phyloP scores from a whole-genome alignment of 2,113 vertebrate species.

The Triplophysa rosa region DNA sequence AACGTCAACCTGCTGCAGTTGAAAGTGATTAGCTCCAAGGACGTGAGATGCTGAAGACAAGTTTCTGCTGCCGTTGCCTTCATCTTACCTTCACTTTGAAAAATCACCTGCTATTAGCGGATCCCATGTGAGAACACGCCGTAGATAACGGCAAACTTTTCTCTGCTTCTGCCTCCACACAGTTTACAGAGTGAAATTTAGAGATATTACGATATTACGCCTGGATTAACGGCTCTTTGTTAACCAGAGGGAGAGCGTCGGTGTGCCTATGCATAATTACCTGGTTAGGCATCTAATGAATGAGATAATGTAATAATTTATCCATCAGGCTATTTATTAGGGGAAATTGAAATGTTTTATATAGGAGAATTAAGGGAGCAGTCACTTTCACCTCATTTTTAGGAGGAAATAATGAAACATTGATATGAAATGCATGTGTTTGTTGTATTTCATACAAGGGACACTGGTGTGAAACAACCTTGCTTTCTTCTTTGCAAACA shows the following conservation, averaged over 20 bases:
- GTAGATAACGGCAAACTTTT: background rate
- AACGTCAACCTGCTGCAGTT: slow-evolving; percentile 75
- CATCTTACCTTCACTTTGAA: slow-evolving; percentile 24
- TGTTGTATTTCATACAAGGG: background rate
- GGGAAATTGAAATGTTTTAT: slow-evolving; percentile 60
- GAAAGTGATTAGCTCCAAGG: slow-evolving; percentile 74
- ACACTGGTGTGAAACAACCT: background rate
- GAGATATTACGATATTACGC: slow-evolving; percentile 59
- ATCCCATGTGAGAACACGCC: background rate
- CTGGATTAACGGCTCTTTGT: slow-evolving; percentile 69
- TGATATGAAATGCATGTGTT: background rate
- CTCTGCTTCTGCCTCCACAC: background rate
- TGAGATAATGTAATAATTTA: slow-evolving; percentile 69
- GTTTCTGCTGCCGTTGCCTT: slow-evolving; percentile 18
- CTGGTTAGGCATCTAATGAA: slow-evolving; percentile 73
- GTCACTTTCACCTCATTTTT: slow-evolving; percentile 29
- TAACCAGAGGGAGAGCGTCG: slow-evolving; percentile 56
- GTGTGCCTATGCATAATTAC: slow-evolving; percentile 65
- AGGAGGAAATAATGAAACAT: background rate
- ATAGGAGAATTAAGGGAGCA: slow-evolving; percentile 61
- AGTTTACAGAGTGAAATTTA: background rate
- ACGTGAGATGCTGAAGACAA: slow-evolving; percentile 61
- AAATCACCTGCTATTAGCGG: slow-evolving; percentile 14
- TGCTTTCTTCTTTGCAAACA: background rate
- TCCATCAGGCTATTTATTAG: slow-evolving; percentile 72